Evolutionary conservation across 2,888 invertebrate species (phyloP).

Genomic region (Bibio marci): DNA sequence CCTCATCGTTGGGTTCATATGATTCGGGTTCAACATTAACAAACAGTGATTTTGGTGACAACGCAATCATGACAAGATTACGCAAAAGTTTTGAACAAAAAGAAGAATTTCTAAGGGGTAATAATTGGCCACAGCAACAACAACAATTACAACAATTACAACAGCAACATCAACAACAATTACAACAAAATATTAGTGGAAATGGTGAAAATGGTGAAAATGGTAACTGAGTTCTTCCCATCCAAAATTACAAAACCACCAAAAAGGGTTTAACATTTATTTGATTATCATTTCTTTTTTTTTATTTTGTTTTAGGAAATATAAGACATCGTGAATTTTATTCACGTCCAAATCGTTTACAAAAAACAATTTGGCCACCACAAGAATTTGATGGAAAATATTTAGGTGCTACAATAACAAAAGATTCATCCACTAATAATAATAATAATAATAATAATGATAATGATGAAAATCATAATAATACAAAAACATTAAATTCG

Average conservation of each 20-base stretch:
- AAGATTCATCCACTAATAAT: background rate
- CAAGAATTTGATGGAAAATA: conserved; percentile 1
- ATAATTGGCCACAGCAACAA: no score
- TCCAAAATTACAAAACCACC: no score
- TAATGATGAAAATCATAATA: background rate
- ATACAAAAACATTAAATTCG: no score
- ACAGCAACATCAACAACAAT: background rate
- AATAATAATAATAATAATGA: background rate
- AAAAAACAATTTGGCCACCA: conserved; percentile 55
- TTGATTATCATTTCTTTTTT: conserved; percentile 3
- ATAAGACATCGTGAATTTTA: conserved; percentile 57
- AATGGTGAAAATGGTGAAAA: background rate
- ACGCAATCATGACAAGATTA: conserved; percentile 48
- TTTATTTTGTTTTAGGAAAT: conserved; percentile 14
- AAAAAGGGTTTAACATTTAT: no score
- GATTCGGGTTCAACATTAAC: conserved; percentile 50
- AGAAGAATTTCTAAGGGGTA: conserved; percentile 66
- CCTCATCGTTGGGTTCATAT: conserved; percentile 39
- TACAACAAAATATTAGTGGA: conserved; percentile 1
- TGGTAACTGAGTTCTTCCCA: background rate
- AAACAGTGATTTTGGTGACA: conserved; percentile 21
- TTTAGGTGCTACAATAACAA: background rate
- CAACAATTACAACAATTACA: background rate
- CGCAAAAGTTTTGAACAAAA: conserved; percentile 77
- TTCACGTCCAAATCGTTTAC: conserved; percentile 59